These are phyloP conservation scores for Teleopsis dalmanni DNA, from an alignment of 1,140 invertebrate species.

Conservation along the genomic window DNA sequence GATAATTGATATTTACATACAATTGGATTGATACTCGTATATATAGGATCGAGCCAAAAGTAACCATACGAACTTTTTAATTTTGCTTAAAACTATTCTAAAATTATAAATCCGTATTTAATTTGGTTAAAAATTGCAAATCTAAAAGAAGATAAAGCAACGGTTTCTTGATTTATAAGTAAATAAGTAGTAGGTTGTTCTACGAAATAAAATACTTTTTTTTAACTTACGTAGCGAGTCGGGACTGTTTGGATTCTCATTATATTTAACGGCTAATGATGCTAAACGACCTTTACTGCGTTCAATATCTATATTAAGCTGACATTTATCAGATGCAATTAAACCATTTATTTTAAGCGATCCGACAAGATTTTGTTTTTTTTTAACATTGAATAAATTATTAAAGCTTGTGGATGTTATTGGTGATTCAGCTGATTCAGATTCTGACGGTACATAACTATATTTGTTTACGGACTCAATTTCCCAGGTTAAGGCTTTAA, in stretches of 20 bases:
- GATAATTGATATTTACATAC: too few relatives aligned
- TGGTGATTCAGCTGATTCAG: constrained; percentile 1
- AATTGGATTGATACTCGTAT: too few relatives aligned
- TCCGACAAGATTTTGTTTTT: constrained; percentile 21
- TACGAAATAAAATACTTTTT: too few relatives aligned
- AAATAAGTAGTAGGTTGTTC: too few relatives aligned
- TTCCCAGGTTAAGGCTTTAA: constrained; percentile 20
- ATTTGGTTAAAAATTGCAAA: too few relatives aligned
- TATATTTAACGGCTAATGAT: constrained; percentile 23
- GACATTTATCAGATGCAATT: constrained; percentile 20
- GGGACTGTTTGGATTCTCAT: constrained; percentile 24
- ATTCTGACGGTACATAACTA: constrained; percentile 15
- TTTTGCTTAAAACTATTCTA: too few relatives aligned
- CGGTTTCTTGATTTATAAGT: too few relatives aligned
- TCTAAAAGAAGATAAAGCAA: too few relatives aligned
- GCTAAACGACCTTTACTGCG: constrained; percentile 20
- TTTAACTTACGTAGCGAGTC: too few relatives aligned
- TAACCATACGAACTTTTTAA: too few relatives aligned
- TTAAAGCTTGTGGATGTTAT: constrained; percentile 19
- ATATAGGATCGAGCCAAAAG: too few relatives aligned
- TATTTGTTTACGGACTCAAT: constrained; percentile 11
- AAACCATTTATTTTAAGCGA: constrained; percentile 13
- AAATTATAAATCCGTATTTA: too few relatives aligned
- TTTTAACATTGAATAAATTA: constrained; percentile 12
- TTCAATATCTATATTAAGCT: constrained; percentile 17